These are phyloP conservation scores for Anguilla japonica DNA, from an alignment of 2,113 vertebrate genomes.

Conservation along the genomic window DNA sequence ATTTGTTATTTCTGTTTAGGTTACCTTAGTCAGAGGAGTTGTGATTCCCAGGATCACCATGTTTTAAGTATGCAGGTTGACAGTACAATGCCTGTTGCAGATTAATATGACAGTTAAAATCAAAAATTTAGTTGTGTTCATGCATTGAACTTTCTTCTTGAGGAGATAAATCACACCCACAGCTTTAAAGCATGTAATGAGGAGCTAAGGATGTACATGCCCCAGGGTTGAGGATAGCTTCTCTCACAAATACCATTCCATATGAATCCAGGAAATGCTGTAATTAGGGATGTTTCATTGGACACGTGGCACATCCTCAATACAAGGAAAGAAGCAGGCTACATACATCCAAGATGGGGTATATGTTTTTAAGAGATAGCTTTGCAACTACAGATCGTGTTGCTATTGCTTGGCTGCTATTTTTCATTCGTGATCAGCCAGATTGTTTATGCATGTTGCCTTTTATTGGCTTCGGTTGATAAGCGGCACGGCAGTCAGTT, in stretches of 20 bases:
- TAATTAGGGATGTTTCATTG: not conserved
- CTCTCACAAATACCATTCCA: conserved; percentile 33
- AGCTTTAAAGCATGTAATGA: conserved; percentile 79
- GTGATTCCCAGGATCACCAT: not conserved
- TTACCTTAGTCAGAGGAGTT: not conserved
- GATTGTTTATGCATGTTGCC: not conserved
- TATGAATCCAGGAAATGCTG: not conserved
- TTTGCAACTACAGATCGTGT: not conserved
- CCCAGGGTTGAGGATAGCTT: conserved; percentile 71
- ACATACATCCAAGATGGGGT: not conserved
- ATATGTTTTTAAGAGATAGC: not conserved
- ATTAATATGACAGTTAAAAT: not conserved
- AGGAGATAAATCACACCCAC: conserved; percentile 68
- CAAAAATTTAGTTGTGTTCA: not conserved
- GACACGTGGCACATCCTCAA: not conserved
- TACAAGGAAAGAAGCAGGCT: not conserved
- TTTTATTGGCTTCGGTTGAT: not conserved
- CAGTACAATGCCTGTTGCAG: too few species aligned
- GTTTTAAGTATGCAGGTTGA: not conserved
- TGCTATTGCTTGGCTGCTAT: not conserved
- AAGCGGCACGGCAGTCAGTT: not conserved
- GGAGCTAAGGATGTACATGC: conserved; percentile 65
- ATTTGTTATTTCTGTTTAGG: not conserved
- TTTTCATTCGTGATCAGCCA: not conserved
- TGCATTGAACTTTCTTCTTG: not conserved